A percentile compares a stretch with the other conserved stretches of the same genome.
Conservation (phyloP, 2,888 invertebrate species). For the Melangyna quadrimaculata region DNA sequence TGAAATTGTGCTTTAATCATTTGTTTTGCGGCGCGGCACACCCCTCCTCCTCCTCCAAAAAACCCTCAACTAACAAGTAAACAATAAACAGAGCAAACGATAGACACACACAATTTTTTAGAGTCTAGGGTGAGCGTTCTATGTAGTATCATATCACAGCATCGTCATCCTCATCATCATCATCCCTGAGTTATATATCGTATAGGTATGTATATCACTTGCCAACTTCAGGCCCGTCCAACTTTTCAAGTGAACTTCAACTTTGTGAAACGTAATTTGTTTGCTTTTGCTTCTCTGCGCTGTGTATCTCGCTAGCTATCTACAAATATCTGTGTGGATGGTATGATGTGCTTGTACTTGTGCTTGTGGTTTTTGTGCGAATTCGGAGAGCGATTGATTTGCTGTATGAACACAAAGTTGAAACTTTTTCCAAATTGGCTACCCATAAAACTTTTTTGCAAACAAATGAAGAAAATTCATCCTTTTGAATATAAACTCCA, state of each 20-base stretch:
- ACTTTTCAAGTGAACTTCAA: slow-evolving; percentile 69
- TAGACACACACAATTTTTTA: slow-evolving; percentile 59
- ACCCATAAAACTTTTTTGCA: slow-evolving; percentile 43
- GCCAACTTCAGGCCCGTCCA: slow-evolving; percentile 19
- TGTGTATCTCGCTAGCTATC: slow-evolving; percentile 1
- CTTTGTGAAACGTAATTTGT: slow-evolving; percentile 70
- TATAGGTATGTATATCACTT: neutral
- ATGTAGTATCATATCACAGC: neutral
- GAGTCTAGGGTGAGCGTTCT: slow-evolving; percentile 37
- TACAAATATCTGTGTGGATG: slow-evolving; percentile 19
- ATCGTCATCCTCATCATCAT: slow-evolving; percentile 26
- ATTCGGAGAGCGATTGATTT: slow-evolving; percentile 63
- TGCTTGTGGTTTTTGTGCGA: slow-evolving; percentile 26
- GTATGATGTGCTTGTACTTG: slow-evolving; percentile 13
- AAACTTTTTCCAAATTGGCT: slow-evolving; percentile 62
- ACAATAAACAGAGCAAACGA: slow-evolving; percentile 64
- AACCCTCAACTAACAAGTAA: slow-evolving; percentile 41
- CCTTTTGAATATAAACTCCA: slow-evolving; percentile 5
- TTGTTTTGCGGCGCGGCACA: slow-evolving; percentile 61
- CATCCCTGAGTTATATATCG: slow-evolving; percentile 28
- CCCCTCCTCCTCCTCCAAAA: neutral
- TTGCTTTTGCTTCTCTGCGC: slow-evolving; percentile 47
- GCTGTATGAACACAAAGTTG: slow-evolving; percentile 55
- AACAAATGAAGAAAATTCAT: slow-evolving; percentile 58
- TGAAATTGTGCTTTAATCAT: slow-evolving; percentile 72